These are phyloP conservation scores for Plestiodon gilberti DNA, from an alignment of 2,113 vertebrate genomes.

Conservation along the genomic window DNA sequence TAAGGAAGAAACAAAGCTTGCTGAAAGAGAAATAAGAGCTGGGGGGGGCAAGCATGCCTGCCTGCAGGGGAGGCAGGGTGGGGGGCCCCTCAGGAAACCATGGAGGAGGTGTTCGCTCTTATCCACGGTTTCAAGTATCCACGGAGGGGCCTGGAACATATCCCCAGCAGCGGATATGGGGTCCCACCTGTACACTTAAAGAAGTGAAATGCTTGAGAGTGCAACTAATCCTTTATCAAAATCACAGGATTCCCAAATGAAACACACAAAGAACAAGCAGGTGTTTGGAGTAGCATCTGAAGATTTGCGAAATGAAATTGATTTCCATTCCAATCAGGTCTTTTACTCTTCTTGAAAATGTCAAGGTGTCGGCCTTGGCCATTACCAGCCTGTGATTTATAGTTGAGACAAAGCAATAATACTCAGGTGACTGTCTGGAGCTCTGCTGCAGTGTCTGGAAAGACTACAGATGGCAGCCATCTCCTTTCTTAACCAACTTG, in stretches of 20 bases:
- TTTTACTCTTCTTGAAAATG: slow-evolving; percentile 82
- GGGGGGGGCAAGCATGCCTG: too few species aligned
- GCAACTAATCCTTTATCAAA: slow-evolving; percentile 48
- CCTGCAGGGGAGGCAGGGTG: too few species aligned
- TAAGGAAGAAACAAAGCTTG: too few species aligned
- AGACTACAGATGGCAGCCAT: slow-evolving; percentile 70
- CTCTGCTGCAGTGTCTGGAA: slow-evolving; percentile 81
- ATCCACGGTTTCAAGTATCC: too few species aligned
- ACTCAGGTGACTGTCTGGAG: slow-evolving; percentile 89
- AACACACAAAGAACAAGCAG: slow-evolving; percentile 36
- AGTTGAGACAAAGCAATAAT: slow-evolving; percentile 75
- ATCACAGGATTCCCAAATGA: slow-evolving; percentile 52
- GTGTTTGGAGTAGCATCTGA: slow-evolving; percentile 43
- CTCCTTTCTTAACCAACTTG: slow-evolving; percentile 65
- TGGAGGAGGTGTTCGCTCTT: too few species aligned
- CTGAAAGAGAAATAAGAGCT: too few species aligned
- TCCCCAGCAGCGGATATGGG: too few species aligned
- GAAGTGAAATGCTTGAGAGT: neutral
- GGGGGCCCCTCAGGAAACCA: too few species aligned
- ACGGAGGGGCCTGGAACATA: too few species aligned
- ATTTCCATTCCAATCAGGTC: slow-evolving; percentile 80
- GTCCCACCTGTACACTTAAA: too few species aligned
- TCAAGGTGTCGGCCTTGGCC: slow-evolving; percentile 74
- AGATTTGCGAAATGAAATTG: slow-evolving; percentile 77
- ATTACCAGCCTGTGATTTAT: slow-evolving; percentile 77